Evolutionary conservation across 2,113 vertebrate species (phyloP).

Genomic region (Clarias gariepinus): DNA sequence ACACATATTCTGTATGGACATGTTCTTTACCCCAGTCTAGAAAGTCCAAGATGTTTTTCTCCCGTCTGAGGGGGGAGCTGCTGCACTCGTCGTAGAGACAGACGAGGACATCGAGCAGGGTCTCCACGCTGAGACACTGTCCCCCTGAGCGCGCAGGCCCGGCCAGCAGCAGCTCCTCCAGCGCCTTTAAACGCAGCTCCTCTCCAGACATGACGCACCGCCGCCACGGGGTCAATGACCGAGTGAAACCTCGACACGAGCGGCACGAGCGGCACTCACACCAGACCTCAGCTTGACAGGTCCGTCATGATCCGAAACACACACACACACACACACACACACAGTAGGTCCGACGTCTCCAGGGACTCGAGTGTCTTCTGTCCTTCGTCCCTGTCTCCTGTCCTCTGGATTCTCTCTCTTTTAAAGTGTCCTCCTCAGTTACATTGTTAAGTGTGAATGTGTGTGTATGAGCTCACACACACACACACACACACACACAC

Average conservation of each 20-base stretch:
- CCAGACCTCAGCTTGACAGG: slow-evolving; percentile 55
- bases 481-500: background rate
- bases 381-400: slow-evolving; percentile 32
- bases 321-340: slow-evolving; percentile 38
- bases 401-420: slow-evolving; percentile 31
- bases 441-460: no score
- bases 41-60: slow-evolving; percentile 96
- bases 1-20: slow-evolving; percentile 13
- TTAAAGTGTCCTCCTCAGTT: slow-evolving; percentile 55
- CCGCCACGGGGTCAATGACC: background rate
- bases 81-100: slow-evolving; percentile 98
- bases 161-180: slow-evolving; percentile 95
- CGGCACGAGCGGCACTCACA: background rate
- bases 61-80: slow-evolving; percentile 91
- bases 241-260: no score
- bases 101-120: slow-evolving; percentile 93
- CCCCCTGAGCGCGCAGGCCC: slow-evolving; percentile 86
- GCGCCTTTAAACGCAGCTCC: slow-evolving; percentile 96
- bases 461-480: background rate
- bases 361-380: slow-evolving; percentile 50
- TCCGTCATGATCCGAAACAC: slow-evolving; percentile 57
- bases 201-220: slow-evolving; percentile 87
- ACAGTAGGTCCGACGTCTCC: slow-evolving; percentile 56
- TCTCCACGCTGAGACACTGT: slow-evolving; percentile 93
- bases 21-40: slow-evolving; percentile 92